Percentiles rank a stretch among this genome's conserved stretches.
These are phyloP conservation scores for Amiota communis DNA, from an alignment of 2,888 invertebrate species.

Conservation along the genomic window DNA sequence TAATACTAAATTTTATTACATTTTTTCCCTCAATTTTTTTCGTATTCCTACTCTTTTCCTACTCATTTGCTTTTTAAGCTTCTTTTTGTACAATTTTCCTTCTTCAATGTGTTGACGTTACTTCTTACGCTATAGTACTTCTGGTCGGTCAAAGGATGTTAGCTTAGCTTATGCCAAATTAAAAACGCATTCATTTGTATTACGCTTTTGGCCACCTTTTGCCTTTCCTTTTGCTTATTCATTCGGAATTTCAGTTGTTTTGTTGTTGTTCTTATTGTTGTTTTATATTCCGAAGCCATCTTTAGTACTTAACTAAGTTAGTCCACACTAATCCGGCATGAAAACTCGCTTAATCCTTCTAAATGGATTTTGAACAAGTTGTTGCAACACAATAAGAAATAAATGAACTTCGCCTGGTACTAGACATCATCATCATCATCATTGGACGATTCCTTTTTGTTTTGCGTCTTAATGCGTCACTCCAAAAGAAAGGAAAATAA, in stretches of 20 bases:
- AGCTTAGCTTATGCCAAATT: constrained; percentile 59
- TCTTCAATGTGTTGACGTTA: neutral
- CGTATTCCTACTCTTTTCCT: constrained; percentile 24
- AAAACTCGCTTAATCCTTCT: constrained; percentile 48
- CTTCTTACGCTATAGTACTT: neutral
- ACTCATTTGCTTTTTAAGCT: constrained; percentile 47
- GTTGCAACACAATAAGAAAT: constrained; percentile 25
- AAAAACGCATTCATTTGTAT: constrained; percentile 64
- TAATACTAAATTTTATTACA: constrained; percentile 30
- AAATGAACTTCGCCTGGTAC: constrained; percentile 24
- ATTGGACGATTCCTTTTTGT: neutral
- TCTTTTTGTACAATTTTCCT: constrained; percentile 9
- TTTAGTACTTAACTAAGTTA: constrained; percentile 34
- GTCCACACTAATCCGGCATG: constrained; percentile 51
- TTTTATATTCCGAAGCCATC: constrained; percentile 37
- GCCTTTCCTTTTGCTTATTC: neutral
- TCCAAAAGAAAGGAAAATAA: too few relatives aligned
- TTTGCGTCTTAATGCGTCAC: too few relatives aligned
- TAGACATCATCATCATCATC: neutral
- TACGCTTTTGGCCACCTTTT: constrained; percentile 3
- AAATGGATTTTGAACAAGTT: constrained; percentile 40
- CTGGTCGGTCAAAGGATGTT: constrained; percentile 46
- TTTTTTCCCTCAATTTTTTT: constrained; percentile 6
- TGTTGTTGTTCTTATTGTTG: constrained; percentile 27
- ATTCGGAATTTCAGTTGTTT: neutral